Evolutionary conservation across 2,888 invertebrate genomes (phyloP), one percentile per base, ranked within the genome.

Genomic region (Anthoptus insignis): DNA sequence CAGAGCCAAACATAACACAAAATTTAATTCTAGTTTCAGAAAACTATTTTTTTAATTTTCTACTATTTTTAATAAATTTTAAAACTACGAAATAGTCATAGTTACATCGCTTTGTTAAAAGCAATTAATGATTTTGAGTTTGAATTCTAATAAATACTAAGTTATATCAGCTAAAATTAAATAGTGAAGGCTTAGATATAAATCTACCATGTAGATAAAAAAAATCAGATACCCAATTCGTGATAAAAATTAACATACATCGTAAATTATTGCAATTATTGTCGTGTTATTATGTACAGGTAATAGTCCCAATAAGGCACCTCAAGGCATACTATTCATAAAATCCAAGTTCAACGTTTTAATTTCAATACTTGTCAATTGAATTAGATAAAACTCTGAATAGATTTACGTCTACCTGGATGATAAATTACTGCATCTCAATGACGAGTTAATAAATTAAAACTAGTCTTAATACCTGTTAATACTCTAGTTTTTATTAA

Each of bases 301-400:
- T 34, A 47, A 47, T 47, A 8, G 21, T 34, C 27, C 37, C 16
- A 59, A 19, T 37, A 37, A 19, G 39, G 37, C n/a, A 13, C n/a
- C 29, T 60, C 52, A 53, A 60, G 60, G 53, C 19, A 32, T 5
- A 24, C 37, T 27, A n/a, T 39, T 53, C 22, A 52, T 53, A 53
- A 32, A 29, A 53, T 22, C 22, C 52, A 60, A 60, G 60, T 60
- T 60, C 53, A 45, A 29, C 45, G 60, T 45, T 60, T 60, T 60
- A 42, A 53, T 53, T 60, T 45, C 32, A 29, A 60, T 53, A 53
- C 27, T 60, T 60, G 42, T 42, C 42, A 29, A 42, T 42, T 60
- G 29, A 21, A 32, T 32, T 7, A 53, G 60, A 42, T 50, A 50
- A 50, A 50, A 50, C 16, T 14, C 19, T 19, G 42, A 42, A 42